Evolutionary conservation across 1,140 invertebrate genomes (phyloP), one percentile per base, ranked within the genome.

Genomic region (Orius insidiosus): DNA sequence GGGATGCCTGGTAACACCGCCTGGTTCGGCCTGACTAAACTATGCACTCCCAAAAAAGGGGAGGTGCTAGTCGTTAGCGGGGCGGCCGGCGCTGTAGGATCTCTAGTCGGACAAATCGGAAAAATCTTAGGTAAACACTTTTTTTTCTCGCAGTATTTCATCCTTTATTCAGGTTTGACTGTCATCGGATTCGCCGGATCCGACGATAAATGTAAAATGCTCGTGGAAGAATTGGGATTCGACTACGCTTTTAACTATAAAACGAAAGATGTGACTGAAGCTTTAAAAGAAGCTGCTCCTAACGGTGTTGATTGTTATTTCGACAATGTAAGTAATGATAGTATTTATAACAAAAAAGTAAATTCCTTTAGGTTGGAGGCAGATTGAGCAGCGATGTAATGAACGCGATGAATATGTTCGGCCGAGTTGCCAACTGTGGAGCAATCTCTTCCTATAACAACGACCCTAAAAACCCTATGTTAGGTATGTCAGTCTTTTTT

Each of bases 171-270:
- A 46, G 45, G 45, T 5, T 13, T 36, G 14, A 46, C 35, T 10
- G 78, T 80, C 0, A 75, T 84, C 53, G 80, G 77, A 7, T 75
- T 78, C 54, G 71, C 76, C 45, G 78, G 78, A 8, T 66, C 68
- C 10, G 73, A 80, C 45, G 72, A 71, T 0, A 83, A 84, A 64
- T 70, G 74, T 48, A 58, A 70, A 49, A 81, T 75, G 75, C 54
- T 83, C 2, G 67, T 65, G 13, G 55, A 74, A 3, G 67, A 78
- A 33, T 54, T 80, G 1, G 70, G 71, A 10, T 79, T 82, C 56
- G 75, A 83, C 58, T 53, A 61, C 50, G 76, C 69, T 1, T 75
- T 72, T 45, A 83, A 83, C 61, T 83, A 83, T 56, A 82, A 81
- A 60, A 74, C 59, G 0, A 60, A 60, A 5, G 56, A 76, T 46